Evolutionary conservation across 2,888 invertebrate species (phyloP), one percentile per base, ranked within the genome.

Genomic region (Dinocampus coccinellae): DNA sequence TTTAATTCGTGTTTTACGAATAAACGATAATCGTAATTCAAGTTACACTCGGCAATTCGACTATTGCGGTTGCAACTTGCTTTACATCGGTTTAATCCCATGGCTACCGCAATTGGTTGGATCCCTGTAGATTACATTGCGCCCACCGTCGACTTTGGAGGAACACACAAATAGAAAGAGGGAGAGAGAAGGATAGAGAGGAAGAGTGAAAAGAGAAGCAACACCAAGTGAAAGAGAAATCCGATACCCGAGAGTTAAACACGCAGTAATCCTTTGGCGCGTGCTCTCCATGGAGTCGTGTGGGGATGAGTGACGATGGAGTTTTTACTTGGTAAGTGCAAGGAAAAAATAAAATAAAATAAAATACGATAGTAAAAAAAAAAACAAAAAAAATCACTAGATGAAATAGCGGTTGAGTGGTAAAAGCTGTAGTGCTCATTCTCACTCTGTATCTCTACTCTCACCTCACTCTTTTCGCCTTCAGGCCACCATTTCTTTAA

Each of bases 401-500:
- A 57, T 24, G 36, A 55, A 16, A 20, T 33, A 36, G 16, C 9
- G 34, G 36, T 66, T 29, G 52, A 52, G 42, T 55, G 53, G 47
- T 47, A 47, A 3, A 47, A 20, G 47, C 7, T 47, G 2, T 20
- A n/a, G 7, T 16, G 4, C n/a, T 6, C 47, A 16, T 7, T 47
- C 47, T 47, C 47, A 47, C 47, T 47, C 39, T n/a, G 3, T 47
- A 47, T 47, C 16, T 47, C 47, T 47, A 64, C 73, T 70, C 74
- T 70, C 47, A 47, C 1, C 16, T 16, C n/a, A 11, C 39, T 39
- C 39, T 39, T 11, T 39, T n/a, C 11, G 13, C n/a, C 10, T 39
- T 39, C 39, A 39, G 3, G 39, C 20, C n/a, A 47, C 47, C 77
- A 74, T 78, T 81, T 76, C 78, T 78, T 78, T 77, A 76, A 79